Evolutionary conservation across 53 echinoderm and acorn worm genomes (phyloP).

Genomic region (Echinarachnius parma): DNA sequence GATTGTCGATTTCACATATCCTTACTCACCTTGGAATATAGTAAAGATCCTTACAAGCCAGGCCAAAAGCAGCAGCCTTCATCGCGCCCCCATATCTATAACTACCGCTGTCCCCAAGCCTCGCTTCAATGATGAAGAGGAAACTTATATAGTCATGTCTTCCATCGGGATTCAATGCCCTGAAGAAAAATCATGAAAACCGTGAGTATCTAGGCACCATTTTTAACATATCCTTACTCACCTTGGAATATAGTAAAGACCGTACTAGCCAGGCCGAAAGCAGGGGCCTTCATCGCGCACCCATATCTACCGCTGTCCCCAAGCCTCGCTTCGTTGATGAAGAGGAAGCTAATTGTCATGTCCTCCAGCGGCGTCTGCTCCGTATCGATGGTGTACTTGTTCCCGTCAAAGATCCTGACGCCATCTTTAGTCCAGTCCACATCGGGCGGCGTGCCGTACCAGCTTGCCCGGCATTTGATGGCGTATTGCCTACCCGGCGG

Average conservation of each 20-base stretch:
- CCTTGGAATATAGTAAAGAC: conserved; percentile 11
- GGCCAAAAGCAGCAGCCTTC: conserved; percentile 28
- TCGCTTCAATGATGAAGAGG: conserved; percentile 19
- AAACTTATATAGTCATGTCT: conserved; percentile 35
- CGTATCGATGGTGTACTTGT: conserved; percentile 36
- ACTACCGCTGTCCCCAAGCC: conserved; percentile 11
- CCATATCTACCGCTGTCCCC: conserved; percentile 26
- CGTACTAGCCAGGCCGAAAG: conserved; percentile 36
- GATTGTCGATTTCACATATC: no score
- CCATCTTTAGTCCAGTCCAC: conserved; percentile 34
- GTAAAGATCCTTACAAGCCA: conserved; percentile 17
- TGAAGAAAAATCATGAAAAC: no score
- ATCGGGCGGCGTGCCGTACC: conserved; percentile 25
- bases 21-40: conserved; percentile 17
- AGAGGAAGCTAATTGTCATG: conserved; percentile 32
- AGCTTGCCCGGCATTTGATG: conserved; percentile 33
- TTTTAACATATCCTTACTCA: no score
- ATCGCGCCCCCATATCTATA: conserved; percentile 31
- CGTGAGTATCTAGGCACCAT: no score
- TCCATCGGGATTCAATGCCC: no score
- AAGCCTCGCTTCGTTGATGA: conserved; percentile 14
- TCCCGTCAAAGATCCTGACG: conserved; percentile 16
- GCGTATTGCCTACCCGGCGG: conserved; percentile 36
- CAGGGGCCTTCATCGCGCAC: conserved; percentile 24
- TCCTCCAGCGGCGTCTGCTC: conserved; percentile 35